Evolutionary conservation across 2,888 invertebrate species (phyloP), one percentile per base, ranked within the genome.

Genomic region (Peribatodes rhomboidaria): DNA sequence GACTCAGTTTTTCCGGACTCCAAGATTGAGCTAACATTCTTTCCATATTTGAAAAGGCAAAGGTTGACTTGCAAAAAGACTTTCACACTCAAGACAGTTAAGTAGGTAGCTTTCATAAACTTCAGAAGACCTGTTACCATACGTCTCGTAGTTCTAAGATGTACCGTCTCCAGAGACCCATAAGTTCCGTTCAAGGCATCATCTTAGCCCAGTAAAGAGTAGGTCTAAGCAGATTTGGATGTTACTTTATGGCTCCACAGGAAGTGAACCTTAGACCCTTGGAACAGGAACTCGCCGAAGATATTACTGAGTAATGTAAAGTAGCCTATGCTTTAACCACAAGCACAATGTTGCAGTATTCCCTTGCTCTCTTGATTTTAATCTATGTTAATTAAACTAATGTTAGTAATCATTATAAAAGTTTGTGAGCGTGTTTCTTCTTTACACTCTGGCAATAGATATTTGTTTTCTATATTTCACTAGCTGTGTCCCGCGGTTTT

Each of bases 161-260:
- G 27, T 41, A n/a, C n/a, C n/a, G 16, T 37, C 46, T 14, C 56
- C 14, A 22, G 56, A 20, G 35, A 37, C 9, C 46, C 35, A 22
- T 35, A 57, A 10, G 41, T 20, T 58, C 49, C 41, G 7, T 22
- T 53, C 22, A 39, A 53, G 39, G 14, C 37, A 14, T 35, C 0
- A 37, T 37, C 31, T 41, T 31, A 49, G 41, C 14, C 16, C 49
- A 16, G 39, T 3, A 16, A 31, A 50, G 58, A 39, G 58, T 27
- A 27, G 49, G 58, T 49, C 49, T 58, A 58, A 58, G 49, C 49
- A 41, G 49, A 58, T 58, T 50, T 39, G 0, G 20, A 13, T 14
- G 8, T n/a, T 49, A 31, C 35, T 57, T 47, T 50, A 58, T 49
- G 4, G 31, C 55, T 22, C 35, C 33, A 35, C 49, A 37, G 13